A percentile compares a stretch with the other conserved stretches of the same genome.
phyloP scores from a whole-genome alignment of 2,113 vertebrate genomes.

The Muntiacus muntjak region DNA sequence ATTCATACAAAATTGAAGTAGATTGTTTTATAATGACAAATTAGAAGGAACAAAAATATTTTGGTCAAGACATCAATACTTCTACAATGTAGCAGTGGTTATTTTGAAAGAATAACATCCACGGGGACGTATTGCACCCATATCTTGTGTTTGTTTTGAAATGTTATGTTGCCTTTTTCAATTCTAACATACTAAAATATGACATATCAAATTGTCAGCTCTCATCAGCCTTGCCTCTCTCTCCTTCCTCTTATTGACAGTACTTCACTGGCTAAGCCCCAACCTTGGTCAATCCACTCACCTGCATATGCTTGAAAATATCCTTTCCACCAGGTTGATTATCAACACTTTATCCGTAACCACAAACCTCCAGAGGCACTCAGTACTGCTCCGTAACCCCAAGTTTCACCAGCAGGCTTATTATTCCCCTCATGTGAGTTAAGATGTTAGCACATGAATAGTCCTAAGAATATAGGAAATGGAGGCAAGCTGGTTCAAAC shows the following conservation, averaged over 20 bases:
- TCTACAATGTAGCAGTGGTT: neutral
- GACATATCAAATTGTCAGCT: neutral
- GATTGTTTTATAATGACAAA: neutral
- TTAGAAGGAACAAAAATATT: neutral
- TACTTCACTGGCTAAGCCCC: neutral
- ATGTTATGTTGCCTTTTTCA: neutral
- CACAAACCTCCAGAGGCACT: neutral
- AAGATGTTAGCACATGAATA: neutral
- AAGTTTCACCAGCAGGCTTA: neutral
- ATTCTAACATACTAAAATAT: neutral
- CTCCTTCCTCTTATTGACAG: neutral
- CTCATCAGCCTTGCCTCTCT: neutral
- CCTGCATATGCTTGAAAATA: neutral
- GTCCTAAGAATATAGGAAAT: neutral
- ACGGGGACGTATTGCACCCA: too few species aligned
- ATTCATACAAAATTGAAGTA: neutral
- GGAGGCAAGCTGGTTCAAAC: neutral
- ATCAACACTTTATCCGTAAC: neutral
- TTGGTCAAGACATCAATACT: neutral
- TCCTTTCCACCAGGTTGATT: neutral
- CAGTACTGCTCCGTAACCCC: neutral
- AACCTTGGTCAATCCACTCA: neutral
- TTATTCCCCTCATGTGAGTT: neutral
- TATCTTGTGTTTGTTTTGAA: neutral
- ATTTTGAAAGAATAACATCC: too few species aligned